Evolutionary conservation across 2,113 vertebrate species (phyloP).

Genomic region (Neomonachus schauinslandi): DNA sequence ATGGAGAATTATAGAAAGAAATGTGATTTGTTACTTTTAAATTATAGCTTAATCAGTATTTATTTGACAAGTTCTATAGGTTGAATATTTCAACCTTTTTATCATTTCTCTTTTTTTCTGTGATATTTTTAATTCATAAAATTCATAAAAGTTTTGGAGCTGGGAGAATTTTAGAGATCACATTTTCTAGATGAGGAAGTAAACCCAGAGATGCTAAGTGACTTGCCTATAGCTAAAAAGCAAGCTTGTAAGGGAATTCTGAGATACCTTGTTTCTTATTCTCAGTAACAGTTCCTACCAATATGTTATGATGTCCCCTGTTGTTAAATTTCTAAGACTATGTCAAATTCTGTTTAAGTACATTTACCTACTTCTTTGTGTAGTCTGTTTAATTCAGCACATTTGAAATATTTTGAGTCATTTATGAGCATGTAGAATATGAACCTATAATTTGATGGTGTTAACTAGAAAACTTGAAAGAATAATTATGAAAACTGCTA

Average conservation of each 20-base stretch:
- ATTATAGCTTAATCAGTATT: background rate
- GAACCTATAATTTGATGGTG: background rate
- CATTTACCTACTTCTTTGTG: background rate
- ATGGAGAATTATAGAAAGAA: background rate
- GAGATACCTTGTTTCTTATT: background rate
- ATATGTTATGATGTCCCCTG: background rate
- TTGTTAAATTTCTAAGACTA: background rate
- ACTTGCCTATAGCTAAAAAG: background rate
- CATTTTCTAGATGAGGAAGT: background rate
- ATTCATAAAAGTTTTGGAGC: background rate
- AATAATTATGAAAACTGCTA: background rate
- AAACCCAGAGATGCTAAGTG: background rate
- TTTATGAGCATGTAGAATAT: background rate
- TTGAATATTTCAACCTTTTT: background rate
- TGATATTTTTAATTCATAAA: background rate
- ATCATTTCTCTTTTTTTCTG: background rate
- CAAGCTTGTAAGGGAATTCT: background rate
- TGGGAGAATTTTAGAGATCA: background rate
- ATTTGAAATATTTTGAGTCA: conserved; percentile 14
- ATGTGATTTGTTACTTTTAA: background rate
- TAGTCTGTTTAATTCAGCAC: background rate
- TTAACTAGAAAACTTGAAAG: background rate
- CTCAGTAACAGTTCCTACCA: background rate
- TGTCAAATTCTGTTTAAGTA: background rate
- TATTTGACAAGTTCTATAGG: background rate